These are phyloP conservation scores for Orthonevra nobilis DNA, from an alignment of 2,888 invertebrate genomes.

Conservation along the genomic window DNA sequence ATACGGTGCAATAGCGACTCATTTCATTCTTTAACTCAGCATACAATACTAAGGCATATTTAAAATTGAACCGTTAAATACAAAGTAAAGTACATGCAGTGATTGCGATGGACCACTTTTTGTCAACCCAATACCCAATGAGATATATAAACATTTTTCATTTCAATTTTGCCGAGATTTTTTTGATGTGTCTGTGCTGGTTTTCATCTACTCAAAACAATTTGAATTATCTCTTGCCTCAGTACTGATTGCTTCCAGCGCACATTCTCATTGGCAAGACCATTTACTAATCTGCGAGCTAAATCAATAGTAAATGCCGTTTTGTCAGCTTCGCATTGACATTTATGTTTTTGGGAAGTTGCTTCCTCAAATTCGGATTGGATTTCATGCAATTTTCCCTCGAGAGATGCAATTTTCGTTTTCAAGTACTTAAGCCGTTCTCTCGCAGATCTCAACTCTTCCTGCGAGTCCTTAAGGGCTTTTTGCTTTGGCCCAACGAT, in stretches of 20 bases:
- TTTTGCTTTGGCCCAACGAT: slow-evolving; percentile 95
- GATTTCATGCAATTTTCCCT: slow-evolving; percentile 88
- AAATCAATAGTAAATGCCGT: slow-evolving; percentile 94
- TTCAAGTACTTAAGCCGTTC: slow-evolving; percentile 90
- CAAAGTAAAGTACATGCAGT: too few species aligned
- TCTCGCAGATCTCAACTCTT: slow-evolving; percentile 90
- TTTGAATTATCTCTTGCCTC: slow-evolving; percentile 73
- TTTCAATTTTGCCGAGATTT: too few species aligned
- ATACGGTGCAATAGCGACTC: too few species aligned
- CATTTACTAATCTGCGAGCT: slow-evolving; percentile 95
- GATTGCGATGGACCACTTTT: too few species aligned
- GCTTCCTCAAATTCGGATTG: slow-evolving; percentile 93
- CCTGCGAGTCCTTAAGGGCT: slow-evolving; percentile 92
- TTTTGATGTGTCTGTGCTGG: too few species aligned
- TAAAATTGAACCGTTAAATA: too few species aligned
- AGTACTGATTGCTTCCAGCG: slow-evolving; percentile 79
- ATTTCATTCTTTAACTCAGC: too few species aligned
- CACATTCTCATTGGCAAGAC: slow-evolving; percentile 93
- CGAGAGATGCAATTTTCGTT: slow-evolving; percentile 84
- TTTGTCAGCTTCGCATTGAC: slow-evolving; percentile 95
- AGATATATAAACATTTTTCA: too few species aligned
- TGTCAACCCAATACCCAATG: too few species aligned
- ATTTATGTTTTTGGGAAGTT: slow-evolving; percentile 91
- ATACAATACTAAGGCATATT: too few species aligned
- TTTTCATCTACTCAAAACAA: too few species aligned